A percentile compares a stretch with the other conserved stretches of the same genome.
Conservation (phyloP, 2,113 vertebrate genomes). For the Atherinomorus stipes region DNA sequence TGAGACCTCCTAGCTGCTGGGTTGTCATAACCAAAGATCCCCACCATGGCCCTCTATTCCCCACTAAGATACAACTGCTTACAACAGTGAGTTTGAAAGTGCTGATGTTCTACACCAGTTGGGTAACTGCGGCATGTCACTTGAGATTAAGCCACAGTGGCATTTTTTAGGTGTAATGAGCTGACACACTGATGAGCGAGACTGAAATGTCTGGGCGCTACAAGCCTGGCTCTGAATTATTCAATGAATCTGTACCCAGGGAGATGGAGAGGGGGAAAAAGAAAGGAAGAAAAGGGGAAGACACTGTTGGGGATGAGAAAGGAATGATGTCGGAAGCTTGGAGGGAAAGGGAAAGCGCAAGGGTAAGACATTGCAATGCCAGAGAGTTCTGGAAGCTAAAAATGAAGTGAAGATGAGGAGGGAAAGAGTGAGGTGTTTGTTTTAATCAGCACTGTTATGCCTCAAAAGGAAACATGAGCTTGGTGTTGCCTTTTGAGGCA, state of each 20-base stretch:
- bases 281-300: neutral
- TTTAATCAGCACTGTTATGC: neutral
- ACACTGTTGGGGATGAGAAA: slow-evolving; percentile 22
- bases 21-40: slow-evolving; percentile 11
- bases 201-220: slow-evolving; percentile 54
- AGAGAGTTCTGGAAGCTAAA: slow-evolving; percentile 21
- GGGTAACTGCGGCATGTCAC: slow-evolving; percentile 15
- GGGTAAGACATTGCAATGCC: slow-evolving; percentile 18
- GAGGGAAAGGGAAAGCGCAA: neutral
- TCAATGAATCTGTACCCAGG: slow-evolving; percentile 51
- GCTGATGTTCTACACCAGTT: slow-evolving; percentile 35
- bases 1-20: neutral
- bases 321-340: slow-evolving; percentile 2
- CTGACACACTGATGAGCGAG: slow-evolving; percentile 56
- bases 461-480: neutral
- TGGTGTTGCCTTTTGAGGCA: neutral
- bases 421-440: neutral
- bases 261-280: slow-evolving; percentile 27
- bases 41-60: neutral
- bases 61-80: slow-evolving; percentile 7
- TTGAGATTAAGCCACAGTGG: slow-evolving; percentile 35
- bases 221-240: slow-evolving; percentile 66
- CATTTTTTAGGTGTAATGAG: slow-evolving; percentile 53
- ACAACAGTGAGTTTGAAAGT: slow-evolving; percentile 13
- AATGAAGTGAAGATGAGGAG: neutral